These are phyloP conservation scores for Corythaixoides concolor DNA, from an alignment of 2,113 vertebrate genomes.

Conservation along the genomic window DNA sequence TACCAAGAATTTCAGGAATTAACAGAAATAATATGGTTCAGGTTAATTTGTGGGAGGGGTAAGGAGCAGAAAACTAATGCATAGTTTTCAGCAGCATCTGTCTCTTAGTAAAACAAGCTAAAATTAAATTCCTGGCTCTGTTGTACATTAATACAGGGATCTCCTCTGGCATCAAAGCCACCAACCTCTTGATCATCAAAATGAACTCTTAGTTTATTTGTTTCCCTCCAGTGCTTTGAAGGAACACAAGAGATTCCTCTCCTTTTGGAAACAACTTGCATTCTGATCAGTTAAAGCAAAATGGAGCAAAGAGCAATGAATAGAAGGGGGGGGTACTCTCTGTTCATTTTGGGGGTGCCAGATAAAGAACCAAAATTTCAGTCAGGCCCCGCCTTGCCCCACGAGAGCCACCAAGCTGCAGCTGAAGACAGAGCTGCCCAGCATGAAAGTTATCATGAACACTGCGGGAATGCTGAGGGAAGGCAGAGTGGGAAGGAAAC, in stretches of 20 bases:
- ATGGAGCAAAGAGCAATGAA: background rate
- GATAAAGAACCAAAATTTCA: too few species aligned
- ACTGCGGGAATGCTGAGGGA: background rate
- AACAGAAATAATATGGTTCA: background rate
- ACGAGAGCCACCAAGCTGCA: background rate
- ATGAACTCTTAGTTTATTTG: background rate
- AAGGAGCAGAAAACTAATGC: background rate
- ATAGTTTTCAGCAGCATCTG: background rate
- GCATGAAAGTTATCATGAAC: background rate
- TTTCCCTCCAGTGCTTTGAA: background rate
- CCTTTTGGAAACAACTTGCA: fast-evolving
- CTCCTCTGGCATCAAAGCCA: background rate
- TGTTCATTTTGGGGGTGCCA: background rate
- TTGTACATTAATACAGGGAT: background rate
- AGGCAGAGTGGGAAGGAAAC: too few species aligned
- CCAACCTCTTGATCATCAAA: background rate
- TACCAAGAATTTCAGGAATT: background rate
- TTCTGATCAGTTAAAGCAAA: background rate
- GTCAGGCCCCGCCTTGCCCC: background rate
- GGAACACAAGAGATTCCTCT: background rate
- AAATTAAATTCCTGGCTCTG: background rate
- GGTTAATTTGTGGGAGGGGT: background rate
- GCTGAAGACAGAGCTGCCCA: background rate
- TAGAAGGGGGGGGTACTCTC: background rate
- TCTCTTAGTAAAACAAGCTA: background rate